phyloP scores from a whole-genome alignment of 2,888 invertebrate species.

The Apodemia hepburni region DNA sequence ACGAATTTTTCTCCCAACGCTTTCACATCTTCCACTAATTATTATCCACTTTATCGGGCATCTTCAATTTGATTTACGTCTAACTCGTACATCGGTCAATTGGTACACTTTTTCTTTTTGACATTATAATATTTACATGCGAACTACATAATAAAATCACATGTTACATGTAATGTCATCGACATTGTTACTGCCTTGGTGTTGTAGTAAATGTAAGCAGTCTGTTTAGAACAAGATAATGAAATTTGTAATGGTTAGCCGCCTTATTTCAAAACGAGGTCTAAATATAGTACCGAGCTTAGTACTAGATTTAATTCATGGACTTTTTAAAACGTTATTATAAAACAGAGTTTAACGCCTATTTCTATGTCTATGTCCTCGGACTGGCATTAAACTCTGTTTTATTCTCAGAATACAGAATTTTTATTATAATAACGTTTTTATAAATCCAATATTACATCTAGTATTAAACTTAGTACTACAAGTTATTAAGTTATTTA shows the following conservation, averaged over 20 bases:
- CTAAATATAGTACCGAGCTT: too few species aligned
- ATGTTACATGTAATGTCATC: background rate
- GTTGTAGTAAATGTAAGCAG: background rate
- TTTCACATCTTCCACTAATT: conserved; percentile 79
- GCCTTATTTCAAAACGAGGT: too few species aligned
- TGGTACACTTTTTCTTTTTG: conserved; percentile 77
- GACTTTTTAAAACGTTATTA: too few species aligned
- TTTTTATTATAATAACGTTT: too few species aligned
- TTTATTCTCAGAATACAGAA: too few species aligned
- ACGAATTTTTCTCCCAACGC: conserved; percentile 80
- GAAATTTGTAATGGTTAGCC: background rate
- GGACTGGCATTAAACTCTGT: too few species aligned
- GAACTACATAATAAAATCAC: background rate
- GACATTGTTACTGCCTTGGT: background rate
- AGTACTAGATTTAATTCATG: too few species aligned
- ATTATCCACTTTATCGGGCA: conserved; percentile 80
- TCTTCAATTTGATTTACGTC: conserved; percentile 80
- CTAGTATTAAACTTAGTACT: too few species aligned
- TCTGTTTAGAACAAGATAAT: background rate
- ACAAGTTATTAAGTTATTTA: too few species aligned
- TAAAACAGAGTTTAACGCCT: too few species aligned
- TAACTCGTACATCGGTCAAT: conserved; percentile 70
- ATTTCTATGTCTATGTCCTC: too few species aligned
- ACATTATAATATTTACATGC: conserved; percentile 47
- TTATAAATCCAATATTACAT: too few species aligned